Evolutionary conservation across 2,113 vertebrate genomes (phyloP).

Genomic region (Microtus pennsylvanicus): DNA sequence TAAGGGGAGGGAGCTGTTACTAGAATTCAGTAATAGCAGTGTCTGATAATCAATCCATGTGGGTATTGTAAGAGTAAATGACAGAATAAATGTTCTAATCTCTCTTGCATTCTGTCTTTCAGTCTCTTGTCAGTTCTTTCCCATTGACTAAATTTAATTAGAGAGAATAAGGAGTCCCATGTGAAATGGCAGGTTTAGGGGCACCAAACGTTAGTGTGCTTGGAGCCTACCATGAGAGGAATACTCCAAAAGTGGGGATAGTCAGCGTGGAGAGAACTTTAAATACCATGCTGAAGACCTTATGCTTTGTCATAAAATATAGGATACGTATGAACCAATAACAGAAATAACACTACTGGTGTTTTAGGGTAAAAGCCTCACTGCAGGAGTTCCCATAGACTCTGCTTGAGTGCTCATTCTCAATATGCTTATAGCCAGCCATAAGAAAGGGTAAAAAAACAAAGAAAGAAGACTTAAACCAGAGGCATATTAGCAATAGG

Average conservation of each 20-base stretch:
- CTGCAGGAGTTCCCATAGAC: not conserved
- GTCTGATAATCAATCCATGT: not conserved
- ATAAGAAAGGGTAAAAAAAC: not conserved
- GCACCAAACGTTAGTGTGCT: not conserved
- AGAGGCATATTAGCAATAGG: not conserved
- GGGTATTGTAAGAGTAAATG: not conserved
- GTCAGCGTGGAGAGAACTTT: not conserved
- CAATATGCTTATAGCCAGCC: not conserved
- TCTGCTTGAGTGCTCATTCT: not conserved
- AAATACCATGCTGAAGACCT: not conserved
- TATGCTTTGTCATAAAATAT: not conserved
- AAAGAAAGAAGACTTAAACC: not conserved
- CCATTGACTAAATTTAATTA: not conserved
- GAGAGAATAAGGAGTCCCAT: not conserved
- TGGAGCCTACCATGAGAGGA: not conserved
- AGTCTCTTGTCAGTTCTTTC: not conserved
- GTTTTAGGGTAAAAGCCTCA: not conserved
- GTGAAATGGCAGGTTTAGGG: not conserved
- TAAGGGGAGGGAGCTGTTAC: not conserved
- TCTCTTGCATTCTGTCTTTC: not conserved
- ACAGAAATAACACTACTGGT: not conserved
- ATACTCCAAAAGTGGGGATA: not conserved
- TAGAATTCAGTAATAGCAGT: not conserved
- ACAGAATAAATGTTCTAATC: not conserved
- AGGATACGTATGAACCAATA: not conserved